Evolutionary conservation across 1,140 invertebrate genomes (phyloP).

Genomic region (Micrasema minimum): DNA sequence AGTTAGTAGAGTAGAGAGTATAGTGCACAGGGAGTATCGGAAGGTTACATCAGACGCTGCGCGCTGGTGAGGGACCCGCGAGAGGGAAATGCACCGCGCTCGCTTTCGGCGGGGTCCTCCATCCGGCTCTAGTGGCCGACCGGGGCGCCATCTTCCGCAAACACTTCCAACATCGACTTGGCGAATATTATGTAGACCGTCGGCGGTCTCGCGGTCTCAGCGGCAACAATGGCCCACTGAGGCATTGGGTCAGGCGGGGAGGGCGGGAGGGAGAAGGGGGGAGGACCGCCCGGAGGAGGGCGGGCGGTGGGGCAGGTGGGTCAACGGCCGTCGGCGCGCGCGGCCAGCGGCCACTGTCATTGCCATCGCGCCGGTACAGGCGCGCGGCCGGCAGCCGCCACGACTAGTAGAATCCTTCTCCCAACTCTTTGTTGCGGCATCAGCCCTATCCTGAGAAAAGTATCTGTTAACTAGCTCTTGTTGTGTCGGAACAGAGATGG

Average conservation of each 20-base stretch:
- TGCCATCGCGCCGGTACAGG: conserved; percentile 33
- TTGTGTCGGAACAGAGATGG: too few relatives aligned
- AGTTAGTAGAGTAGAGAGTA: too few relatives aligned
- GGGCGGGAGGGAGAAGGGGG: not conserved
- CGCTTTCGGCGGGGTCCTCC: conserved; percentile 4
- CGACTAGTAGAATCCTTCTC: too few relatives aligned
- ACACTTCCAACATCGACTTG: conserved; percentile 8
- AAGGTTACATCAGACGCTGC: not conserved
- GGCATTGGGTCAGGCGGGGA: conserved; percentile 34
- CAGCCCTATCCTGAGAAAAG: too few relatives aligned
- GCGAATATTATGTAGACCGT: conserved; percentile 33
- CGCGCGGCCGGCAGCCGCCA: not conserved
- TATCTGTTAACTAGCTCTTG: too few relatives aligned
- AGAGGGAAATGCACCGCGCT: conserved; percentile 27
- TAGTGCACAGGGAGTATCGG: not conserved
- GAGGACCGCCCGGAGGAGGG: conserved; percentile 2
- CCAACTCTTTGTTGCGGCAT: too few relatives aligned
- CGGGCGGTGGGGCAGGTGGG: conserved; percentile 24
- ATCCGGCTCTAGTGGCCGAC: conserved; percentile 4
- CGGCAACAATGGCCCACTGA: conserved; percentile 26
- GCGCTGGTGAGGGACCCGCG: not conserved
- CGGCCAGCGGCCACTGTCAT: conserved; percentile 44
- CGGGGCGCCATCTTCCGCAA: conserved; percentile 30
- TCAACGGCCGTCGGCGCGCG: conserved; percentile 39
- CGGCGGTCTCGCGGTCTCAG: conserved; percentile 27